phyloP scores from a whole-genome alignment of 1,140 invertebrate species.

The Drosophila saltans region DNA sequence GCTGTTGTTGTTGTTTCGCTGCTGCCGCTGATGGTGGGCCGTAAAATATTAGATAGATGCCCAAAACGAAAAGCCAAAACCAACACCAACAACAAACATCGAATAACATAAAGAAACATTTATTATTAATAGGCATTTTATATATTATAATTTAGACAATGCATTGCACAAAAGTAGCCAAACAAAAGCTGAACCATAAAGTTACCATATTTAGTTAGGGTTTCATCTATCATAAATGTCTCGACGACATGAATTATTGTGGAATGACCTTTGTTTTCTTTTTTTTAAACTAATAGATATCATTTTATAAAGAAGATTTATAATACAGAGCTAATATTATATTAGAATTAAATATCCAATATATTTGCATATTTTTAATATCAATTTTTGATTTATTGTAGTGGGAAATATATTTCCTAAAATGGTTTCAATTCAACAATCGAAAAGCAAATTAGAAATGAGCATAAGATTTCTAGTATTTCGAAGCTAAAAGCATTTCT shows the following conservation, averaged over 20 bases:
- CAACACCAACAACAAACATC: neutral
- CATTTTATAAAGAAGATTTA: slow-evolving; percentile 1
- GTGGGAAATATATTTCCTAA: too few relatives aligned
- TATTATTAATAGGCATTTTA: slow-evolving; percentile 36
- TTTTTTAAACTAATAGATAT: neutral
- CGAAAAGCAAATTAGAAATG: too few relatives aligned
- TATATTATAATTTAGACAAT: slow-evolving; percentile 31
- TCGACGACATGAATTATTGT: slow-evolving; percentile 26
- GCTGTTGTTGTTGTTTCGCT: neutral
- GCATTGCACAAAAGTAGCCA: slow-evolving; percentile 46
- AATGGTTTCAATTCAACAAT: too few relatives aligned
- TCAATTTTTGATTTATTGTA: too few relatives aligned
- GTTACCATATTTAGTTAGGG: slow-evolving; percentile 39
- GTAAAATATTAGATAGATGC: slow-evolving; percentile 51
- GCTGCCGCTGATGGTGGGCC: slow-evolving; percentile 42
- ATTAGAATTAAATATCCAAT: neutral
- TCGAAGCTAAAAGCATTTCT: too few relatives aligned
- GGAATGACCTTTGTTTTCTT: slow-evolving; percentile 40
- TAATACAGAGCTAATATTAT: neutral
- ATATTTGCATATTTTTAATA: too few relatives aligned
- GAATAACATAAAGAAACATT: slow-evolving; percentile 27
- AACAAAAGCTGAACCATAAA: slow-evolving; percentile 50
- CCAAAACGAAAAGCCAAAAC: slow-evolving; percentile 14
- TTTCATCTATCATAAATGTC: slow-evolving; percentile 53
- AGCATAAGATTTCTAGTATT: too few relatives aligned